Base-by-base conservation (phyloP, 30 jellyfish, hydroid and myxozoan species). In the Hydractinia echinata region DNA sequence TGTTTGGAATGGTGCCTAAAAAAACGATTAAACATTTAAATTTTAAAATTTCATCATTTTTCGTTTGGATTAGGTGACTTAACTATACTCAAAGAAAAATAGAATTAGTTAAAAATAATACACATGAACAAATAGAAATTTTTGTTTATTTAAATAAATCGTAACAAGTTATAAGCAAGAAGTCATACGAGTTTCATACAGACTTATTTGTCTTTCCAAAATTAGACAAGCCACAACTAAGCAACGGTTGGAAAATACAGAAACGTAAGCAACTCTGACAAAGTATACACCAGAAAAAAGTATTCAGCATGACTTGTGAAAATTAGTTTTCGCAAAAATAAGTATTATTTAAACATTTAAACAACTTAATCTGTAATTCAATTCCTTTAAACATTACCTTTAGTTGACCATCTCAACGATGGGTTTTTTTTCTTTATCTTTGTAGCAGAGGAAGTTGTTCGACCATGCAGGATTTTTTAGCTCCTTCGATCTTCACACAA, bases 381-480 rank as follows among this genome's bases (percentile, higher is more conserved):
- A 20, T 8, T 10, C 18, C 0, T 50, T 21, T 56, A 13, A 0
- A 10, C 15, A 89, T 55, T 83, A 88, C 96, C 94, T 44, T 78
- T 67, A 76, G 82, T 87, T 4, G 92, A 83, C 96, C 96, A 88
- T 55, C 68, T 83, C 56, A 88, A 82, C 14, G 76, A 71, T 48
- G 96, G 96, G 10, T 39, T 39, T 39, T 53, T 80, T 67, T 58
- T 79, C 76, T 11, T 88, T 81, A 55, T 74, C 73, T n/a, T 88
- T 88, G 61, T 79, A 86, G 52, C 95, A 86, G 61, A 86, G 88
- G 77, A 51, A 86, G 44, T 86, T 86, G 68, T 86, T 87, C 8
- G 67, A 50, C 95, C 95, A 86, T 5, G 89, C 95, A 8, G 94
- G 94, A 7, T 64, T 64, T 64, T 51, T 86, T 89, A 5, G 72